phyloP scores from a whole-genome alignment of 2,113 vertebrate species.

The Phyllostomus discolor region DNA sequence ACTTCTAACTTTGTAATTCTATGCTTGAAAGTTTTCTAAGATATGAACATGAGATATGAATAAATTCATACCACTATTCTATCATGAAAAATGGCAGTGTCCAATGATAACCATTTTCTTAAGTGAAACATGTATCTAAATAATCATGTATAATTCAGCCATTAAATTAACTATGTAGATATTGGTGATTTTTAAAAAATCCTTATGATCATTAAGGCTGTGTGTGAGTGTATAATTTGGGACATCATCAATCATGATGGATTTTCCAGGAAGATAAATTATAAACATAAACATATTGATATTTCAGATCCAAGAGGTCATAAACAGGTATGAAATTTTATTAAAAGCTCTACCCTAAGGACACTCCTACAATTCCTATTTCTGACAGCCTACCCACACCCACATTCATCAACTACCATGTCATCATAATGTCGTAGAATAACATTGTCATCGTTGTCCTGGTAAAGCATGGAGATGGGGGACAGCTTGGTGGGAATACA shows the following conservation, averaged over 20 bases:
- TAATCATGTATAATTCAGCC: background rate
- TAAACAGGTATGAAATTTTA: background rate
- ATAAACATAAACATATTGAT: background rate
- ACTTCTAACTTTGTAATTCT: background rate
- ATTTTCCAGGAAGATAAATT: background rate
- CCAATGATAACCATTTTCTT: background rate
- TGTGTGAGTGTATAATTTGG: background rate
- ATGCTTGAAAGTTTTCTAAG: background rate
- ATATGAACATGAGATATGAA: background rate
- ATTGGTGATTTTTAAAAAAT: background rate
- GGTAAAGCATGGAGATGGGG: conserved; percentile 71
- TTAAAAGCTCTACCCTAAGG: background rate
- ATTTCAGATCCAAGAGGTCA: background rate
- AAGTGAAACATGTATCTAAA: background rate
- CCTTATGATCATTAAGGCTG: background rate
- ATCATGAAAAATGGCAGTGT: background rate
- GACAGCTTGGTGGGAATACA: conserved; percentile 69
- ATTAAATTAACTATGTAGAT: background rate
- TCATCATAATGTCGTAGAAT: conserved; percentile 63
- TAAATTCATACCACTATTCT: background rate
- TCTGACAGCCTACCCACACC: conserved; percentile 59
- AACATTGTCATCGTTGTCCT: conserved; percentile 57
- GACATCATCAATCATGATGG: background rate
- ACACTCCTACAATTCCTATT: background rate
- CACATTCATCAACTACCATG: conserved; percentile 72